Base-by-base conservation (phyloP, 2,888 invertebrate species). In the Nomada hirtipes region DNA sequence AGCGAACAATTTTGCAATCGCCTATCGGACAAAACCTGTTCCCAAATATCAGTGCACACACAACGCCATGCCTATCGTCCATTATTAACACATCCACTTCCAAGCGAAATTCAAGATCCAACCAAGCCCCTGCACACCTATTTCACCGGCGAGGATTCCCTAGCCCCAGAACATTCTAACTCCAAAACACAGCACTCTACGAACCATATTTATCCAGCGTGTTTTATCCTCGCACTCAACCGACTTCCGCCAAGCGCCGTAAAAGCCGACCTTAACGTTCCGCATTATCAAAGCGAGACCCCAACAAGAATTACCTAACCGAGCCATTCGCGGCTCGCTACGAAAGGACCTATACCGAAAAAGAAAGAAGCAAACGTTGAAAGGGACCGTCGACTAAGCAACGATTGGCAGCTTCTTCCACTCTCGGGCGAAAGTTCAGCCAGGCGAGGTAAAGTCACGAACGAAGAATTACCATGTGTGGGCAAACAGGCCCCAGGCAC, bases 401-500 rank as follows among this genome's bases (percentile, higher is more conserved):
- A 63, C 57, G 61, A 79, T 64, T 71, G 71, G 53, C 53, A 65
- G 63, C 59, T 64, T 77, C 65, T 65, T 77, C 50, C 42, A 63
- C 64, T 70, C 64, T 23, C 26, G 59, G 23, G 71, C 71, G 76
- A 79, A 79, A 86, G 85, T 80, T 86, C 71, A 76, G 76, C 76
- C 67, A 76, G 70, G 76, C 69, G 77, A 75, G 70, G 50, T 65
- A 59, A 67, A 73, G 76, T 61, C 63, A 79, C 70, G 57, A 52
- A 60, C 79, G 42, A 75, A 72, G 82, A 89, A 86, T 86, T 85
- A 83, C 81, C 86, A 86, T 81, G 91, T 91, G 91, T 91, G 91
- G 91, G 91, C 91, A 91, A 91, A 91, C 91, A 91, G 88, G 91
- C 90, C 91, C 72, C 78, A 72, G 87, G 90, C 86, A 73, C 78